Evolutionary conservation across 64 coral and sea anemone genomes (phyloP), one percentile per base, ranked within the genome.

Genomic region (Platygyra sinensis): DNA sequence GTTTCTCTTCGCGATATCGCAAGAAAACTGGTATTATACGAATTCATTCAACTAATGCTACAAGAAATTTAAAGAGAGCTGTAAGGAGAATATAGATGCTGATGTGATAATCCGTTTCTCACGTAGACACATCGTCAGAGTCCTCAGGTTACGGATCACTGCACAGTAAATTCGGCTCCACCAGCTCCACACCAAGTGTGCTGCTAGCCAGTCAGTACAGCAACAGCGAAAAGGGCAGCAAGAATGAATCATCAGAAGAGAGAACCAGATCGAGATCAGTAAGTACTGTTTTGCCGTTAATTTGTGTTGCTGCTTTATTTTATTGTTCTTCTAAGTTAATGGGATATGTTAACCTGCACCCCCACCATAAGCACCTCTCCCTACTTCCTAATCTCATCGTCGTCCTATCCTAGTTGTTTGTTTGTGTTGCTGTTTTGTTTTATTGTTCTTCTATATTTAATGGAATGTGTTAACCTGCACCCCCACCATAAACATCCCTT

Each of bases 131-230:
- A 50, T 65, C 63, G 14, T 85, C 81, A 1, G 81, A 85, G 25
- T 85, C 81, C 0, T 85, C 81, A 25, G 81, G 81, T 71, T 85
- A 85, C 38, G 81, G 81, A n/a, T 85, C 81, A 9, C 22, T 62
- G 30, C 33, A 71, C 42, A 31, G 81, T 72, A 85, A 85, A 72
- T 85, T 39, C 67, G 81, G 81, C 63, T 85, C 81, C 2, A 49
- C 63, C 14, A 85, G 32, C 62, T 85, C 63, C 30, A 28, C 62
- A n/a, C 63, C 81, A 1, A 71, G 81, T 71, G 22, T 72, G 4
- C 29, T 28, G 63, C 30, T 85, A 30, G 20, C 81, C 22, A 85
- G 81, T 72, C 81, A 85, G 11, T 46, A 51, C 22, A 52, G 22
- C 31, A 85, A 85, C 81, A 85, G 36, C 27, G 80, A 83, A 9